Evolutionary conservation across 2,888 invertebrate genomes (phyloP), one percentile per base, ranked within the genome.

Genomic region (Napeogenes sylphis): DNA sequence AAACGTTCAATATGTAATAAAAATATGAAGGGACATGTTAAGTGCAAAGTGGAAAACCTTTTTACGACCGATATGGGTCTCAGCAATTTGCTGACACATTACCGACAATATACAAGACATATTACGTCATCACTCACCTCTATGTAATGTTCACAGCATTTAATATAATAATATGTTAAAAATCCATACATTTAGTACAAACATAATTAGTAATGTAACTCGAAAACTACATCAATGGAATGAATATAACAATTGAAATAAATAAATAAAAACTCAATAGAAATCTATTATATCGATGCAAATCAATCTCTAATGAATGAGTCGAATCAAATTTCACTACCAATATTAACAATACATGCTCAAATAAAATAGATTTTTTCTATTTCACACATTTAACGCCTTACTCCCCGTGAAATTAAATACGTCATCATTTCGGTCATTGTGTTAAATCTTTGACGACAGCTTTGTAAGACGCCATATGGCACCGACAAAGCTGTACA

Each of bases 391-490:
- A 83, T 68, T 70, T 69, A 75, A 74, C 51, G 51, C 75, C 66
- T 73, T 67, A 66, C 64, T 68, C 68, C 68, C 79, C 76, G 78
- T 84, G 81, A 83, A 85, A 87, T 85, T 77, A 72, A 77, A 83
- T 75, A 77, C 79, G 82, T 84, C 83, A 84, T 83, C 84, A 78
- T 79, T 79, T 81, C 80, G 71, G n/a, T 70, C 68, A 85, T 88
- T 89, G 85, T 89, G 85, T 69, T 66, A 71, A 69, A 72, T 70
- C 70, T 68, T 71, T 71, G 72, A 71, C 73, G 78, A 75, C 73
- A 80, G 81, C 80, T 77, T 62, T 68, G 60, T 73, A 84, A 87
- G 87, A 84, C 81, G 85, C 80, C 89, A 90, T 88, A 87, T 89
- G 88, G 86, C 79, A 70, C 67, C 69, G 73, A 70, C 70, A 81